A percentile compares a stretch with the other conserved stretches of the same genome.
These are phyloP conservation scores for Operophtera brumata DNA, from an alignment of 2,888 invertebrate species.

Conservation along the genomic window DNA sequence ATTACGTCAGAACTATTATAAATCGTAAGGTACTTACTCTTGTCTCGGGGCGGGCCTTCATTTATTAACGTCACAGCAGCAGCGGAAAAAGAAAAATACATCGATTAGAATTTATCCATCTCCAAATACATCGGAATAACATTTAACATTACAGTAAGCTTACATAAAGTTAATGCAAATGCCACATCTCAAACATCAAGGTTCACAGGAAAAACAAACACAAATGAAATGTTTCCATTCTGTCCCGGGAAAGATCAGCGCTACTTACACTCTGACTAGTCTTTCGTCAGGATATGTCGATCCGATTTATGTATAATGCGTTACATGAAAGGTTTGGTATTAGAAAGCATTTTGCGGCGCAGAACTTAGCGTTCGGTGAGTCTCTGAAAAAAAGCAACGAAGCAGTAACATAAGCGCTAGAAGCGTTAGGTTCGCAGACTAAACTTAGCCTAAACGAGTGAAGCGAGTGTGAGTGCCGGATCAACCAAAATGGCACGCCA, in stretches of 20 bases:
- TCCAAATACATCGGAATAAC: conserved; percentile 37
- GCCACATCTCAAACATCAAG: conserved; percentile 19
- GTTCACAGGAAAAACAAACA: conserved; percentile 31
- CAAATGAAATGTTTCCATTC: conserved; percentile 33
- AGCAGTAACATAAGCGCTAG: conserved; percentile 65
- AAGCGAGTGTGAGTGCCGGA: conserved; percentile 74
- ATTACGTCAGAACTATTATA: conserved; percentile 37
- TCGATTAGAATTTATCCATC: conserved; percentile 53
- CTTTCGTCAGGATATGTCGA: conserved; percentile 41
- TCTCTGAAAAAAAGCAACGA: conserved; percentile 64
- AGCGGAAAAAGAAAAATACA: conserved; percentile 63
- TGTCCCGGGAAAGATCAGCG: conserved; percentile 48
- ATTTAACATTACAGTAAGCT: conserved; percentile 47
- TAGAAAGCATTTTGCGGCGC: conserved; percentile 53
- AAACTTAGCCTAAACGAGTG: conserved; percentile 72
- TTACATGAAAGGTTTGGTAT: conserved; percentile 53
- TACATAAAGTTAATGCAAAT: conserved; percentile 50
- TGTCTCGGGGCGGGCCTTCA: conserved; percentile 84
- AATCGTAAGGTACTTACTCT: conserved; percentile 81
- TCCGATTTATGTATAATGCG: conserved; percentile 33
- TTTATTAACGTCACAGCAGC: conserved; percentile 64
- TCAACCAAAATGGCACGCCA: conserved; percentile 76
- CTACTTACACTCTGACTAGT: conserved; percentile 54
- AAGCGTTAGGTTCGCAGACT: conserved; percentile 66
- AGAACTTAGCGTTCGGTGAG: conserved; percentile 49